Base-by-base conservation (phyloP, 2,797 vertebrate species). In the Masticophis lateralis region DNA sequence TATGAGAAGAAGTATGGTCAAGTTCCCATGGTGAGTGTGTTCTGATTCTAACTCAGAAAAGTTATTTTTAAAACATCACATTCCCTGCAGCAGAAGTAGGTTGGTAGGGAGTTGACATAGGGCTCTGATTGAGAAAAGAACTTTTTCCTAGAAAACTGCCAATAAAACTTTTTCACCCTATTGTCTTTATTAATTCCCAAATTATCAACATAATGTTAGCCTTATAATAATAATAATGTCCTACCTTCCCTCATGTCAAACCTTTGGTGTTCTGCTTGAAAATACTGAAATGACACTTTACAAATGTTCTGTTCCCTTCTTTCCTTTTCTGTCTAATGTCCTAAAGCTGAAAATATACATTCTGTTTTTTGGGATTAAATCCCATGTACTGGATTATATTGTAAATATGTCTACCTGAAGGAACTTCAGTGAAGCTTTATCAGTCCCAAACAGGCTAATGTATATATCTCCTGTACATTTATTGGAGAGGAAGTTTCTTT, bases 1-100 rank as follows among this genome's bases (percentile, higher is more conserved):
- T 98, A 97, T 37, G 98, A 98, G 95, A 98, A 98, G 96, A 98
- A 98, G 96, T 98, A 98, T 5, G 98, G 98, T 86, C 98, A 98
- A 93, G 98, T 98, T 27, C 97, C 98, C 63, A 97, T 98, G 98
- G 98, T 98, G 95, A 98, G 98, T 91, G 79, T 6, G 2, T 93
- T 47, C 16, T 16, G 11, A 57, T 90, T 55, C 18, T 51, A n/a
- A 43, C 25, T 12, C 61, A 3, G 10, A 60, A 86, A 3, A 53
- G n/a, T 16, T 59, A 28, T 59, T 14, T 86, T 86, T 51, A 32
- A 92, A 63, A 47, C 0, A 53, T 22, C n/a, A 56, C 6, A 25
- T 87, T 93, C 37, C 53, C 32, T 2, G 5, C 32, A 16, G 27
- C 47, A 11, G 56, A 86, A 47, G 4, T n/a, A 91, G 27, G 3